Conservation (phyloP, 2,888 invertebrate species). For the Trachelus stipa region DNA sequence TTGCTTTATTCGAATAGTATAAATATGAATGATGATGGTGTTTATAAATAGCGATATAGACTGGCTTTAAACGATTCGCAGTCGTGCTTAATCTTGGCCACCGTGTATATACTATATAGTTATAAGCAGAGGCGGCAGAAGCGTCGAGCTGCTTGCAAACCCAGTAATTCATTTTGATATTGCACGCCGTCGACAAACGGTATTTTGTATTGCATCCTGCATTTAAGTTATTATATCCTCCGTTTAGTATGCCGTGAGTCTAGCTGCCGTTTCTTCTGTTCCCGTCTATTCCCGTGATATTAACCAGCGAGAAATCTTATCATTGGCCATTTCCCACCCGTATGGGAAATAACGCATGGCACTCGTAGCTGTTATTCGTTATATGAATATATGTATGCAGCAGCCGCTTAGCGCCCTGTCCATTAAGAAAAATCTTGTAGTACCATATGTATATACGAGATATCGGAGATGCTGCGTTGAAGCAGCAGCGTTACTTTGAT, state of each 20-base stretch:
- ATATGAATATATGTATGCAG: background rate
- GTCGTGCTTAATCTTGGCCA: background rate
- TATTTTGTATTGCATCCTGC: slow-evolving; percentile 28
- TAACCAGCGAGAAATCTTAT: background rate
- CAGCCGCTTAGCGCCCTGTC: background rate
- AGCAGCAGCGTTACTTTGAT: background rate
- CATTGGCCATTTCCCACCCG: background rate
- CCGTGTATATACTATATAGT: background rate
- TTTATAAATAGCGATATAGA: slow-evolving; percentile 16
- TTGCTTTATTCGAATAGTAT: slow-evolving; percentile 30
- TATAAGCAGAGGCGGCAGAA: background rate
- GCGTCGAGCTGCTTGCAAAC: background rate
- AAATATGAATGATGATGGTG: slow-evolving; percentile 31
- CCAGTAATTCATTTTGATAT: slow-evolving; percentile 32
- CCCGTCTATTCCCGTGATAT: background rate
- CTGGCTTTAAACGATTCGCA: slow-evolving; percentile 7
- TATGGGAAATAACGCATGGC: background rate
- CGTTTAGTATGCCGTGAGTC: background rate
- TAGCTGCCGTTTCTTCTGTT: background rate
- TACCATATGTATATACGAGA: background rate
- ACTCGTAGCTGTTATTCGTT: background rate
- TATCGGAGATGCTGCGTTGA: background rate
- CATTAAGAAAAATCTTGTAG: background rate
- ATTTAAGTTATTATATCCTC: slow-evolving; percentile 8
- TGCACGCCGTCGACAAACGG: slow-evolving; percentile 32